Base-by-base conservation (phyloP, 2,113 vertebrate species). In the Anoura caudifer region DNA sequence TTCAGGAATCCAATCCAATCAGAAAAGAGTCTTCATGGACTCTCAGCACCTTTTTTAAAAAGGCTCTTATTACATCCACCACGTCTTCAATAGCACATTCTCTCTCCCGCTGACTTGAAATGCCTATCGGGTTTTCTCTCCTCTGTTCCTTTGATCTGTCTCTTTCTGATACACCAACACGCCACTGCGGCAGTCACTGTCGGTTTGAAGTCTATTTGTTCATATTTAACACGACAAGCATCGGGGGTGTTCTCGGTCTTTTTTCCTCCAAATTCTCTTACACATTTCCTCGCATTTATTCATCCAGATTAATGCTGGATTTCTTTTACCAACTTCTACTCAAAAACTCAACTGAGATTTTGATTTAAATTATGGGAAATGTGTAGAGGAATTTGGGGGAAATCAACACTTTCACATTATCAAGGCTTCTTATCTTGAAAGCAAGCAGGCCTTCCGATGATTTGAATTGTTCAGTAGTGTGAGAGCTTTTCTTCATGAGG, bases 1-100 rank as follows among this genome's bases (percentile, higher is more conserved):
- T 92, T 93, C 80, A 54, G 70, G 50, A 91, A 95, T 95, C 92
- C 81, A 85, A 92, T 94, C 80, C 75, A 85, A 50, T 92, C 38
- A 73, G 88, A 52, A 85, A 73, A 26, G 22, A 36, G 69, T 59
- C 50, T 93, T 59, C 33, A 24, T 87, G 43, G 75, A 84, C 84
- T 65, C 61, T 24, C n/a, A 67, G 83, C 86, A 61, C 20, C 59
- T 61, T 61, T 61, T 9, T 11, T 4, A 61, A 28, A 61, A 61
- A 61, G 26, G 26, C 26, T 28, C 59, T 61, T 28, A 28, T 5
- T 4, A 13, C 59, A 12, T 4, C 59, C 59, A 54, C 20, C 36
- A 22, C 67, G 86, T 94, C 82, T 93, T 87, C 79, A 94, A 43
- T 22, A 72, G 84, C 73, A n/a, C 54, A 12, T 88, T 88, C n/a